Evolutionary conservation across 2,888 invertebrate genomes (phyloP).

Genomic region (Alviniconcha strummeri): DNA sequence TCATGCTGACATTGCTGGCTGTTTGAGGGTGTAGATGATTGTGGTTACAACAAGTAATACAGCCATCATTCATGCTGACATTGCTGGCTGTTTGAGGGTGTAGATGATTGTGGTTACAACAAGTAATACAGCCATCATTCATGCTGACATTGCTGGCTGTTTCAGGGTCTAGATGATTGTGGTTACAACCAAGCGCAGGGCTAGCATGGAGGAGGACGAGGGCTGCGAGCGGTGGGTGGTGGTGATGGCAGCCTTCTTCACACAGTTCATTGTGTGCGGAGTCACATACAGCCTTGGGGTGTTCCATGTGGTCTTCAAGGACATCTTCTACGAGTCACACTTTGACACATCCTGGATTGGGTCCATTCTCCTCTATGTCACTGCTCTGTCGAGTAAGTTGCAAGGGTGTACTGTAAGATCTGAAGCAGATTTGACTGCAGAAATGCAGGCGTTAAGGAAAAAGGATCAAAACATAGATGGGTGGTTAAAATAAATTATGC

Average conservation of each 20-base stretch:
- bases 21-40: not conserved
- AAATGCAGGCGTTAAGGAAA: not conserved
- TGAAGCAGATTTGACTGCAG: too few relatives aligned
- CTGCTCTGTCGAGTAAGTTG: constrained; percentile 63
- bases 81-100: not conserved
- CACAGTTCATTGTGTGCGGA: constrained; percentile 68
- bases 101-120: too few relatives aligned
- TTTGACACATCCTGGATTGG: constrained; percentile 68
- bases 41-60: constrained; percentile 28
- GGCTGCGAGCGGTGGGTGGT: constrained; percentile 60
- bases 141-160: not conserved
- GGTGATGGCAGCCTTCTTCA: constrained; percentile 65
- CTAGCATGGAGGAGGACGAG: constrained; percentile 46
- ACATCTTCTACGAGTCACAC: constrained; percentile 60
- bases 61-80: not conserved
- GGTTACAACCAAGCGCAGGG: constrained; percentile 47
- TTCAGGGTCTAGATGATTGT: constrained; percentile 60
- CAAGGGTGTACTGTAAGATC: too few relatives aligned
- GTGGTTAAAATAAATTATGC: too few relatives aligned
- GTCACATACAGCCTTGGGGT: constrained; percentile 67
- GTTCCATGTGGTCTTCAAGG: constrained; percentile 64
- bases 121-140: not conserved
- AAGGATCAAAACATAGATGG: not conserved
- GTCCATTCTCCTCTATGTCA: constrained; percentile 62
- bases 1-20: not conserved